Evolutionary conservation across 2,113 vertebrate species (phyloP).

Genomic region (Harpagus bidentatus): DNA sequence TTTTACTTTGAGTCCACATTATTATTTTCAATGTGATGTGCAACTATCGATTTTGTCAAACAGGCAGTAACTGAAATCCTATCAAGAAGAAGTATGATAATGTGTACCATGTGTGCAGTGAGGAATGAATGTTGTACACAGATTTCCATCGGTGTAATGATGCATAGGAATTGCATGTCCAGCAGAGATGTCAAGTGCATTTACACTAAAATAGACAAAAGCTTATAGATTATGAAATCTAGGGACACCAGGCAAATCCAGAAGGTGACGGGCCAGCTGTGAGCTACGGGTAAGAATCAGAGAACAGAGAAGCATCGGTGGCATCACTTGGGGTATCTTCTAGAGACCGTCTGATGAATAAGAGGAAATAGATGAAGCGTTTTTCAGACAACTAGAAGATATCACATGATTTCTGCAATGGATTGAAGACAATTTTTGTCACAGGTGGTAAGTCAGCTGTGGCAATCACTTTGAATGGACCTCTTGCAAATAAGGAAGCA

Average conservation of each 20-base stretch:
- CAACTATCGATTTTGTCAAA: not conserved
- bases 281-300: not conserved
- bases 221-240: not conserved
- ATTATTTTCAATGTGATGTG: not conserved
- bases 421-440: not conserved
- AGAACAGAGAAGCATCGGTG: not conserved
- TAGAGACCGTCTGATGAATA: not conserved
- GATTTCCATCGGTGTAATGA: not conserved
- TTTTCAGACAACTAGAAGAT: not conserved
- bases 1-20: slow-evolving; percentile 1
- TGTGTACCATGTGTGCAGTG: not conserved
- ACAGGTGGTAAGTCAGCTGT: not conserved
- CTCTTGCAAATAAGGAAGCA: not conserved
- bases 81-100: not conserved
- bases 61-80: not conserved
- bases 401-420: not conserved
- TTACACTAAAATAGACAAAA: not conserved
- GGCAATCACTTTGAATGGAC: not conserved
- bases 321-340: not conserved
- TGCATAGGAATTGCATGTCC: not conserved
- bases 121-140: not conserved
- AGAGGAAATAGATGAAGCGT: not conserved
- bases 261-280: not conserved
- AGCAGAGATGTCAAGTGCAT: not conserved
- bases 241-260: not conserved